phyloP scores from a whole-genome alignment of 2,888 invertebrate species.

The Tinea trinotella region DNA sequence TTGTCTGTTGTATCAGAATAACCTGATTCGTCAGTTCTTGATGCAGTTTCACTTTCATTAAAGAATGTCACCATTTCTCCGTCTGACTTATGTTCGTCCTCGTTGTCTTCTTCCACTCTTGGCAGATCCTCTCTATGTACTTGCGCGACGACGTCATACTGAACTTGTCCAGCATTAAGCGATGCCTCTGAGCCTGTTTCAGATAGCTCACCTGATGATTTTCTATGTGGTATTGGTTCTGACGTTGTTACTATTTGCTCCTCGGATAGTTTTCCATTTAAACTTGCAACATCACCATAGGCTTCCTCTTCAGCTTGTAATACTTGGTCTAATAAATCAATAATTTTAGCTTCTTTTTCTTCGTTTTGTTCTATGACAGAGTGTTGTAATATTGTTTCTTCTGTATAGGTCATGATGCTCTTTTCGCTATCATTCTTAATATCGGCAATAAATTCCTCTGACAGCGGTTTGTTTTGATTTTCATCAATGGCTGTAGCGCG shows the following conservation, averaged over 20 bases:
- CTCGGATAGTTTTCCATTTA: conserved; percentile 40
- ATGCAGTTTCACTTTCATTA: conserved; percentile 55
- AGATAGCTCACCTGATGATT: conserved; percentile 54
- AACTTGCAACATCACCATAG: conserved; percentile 46
- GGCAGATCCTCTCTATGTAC: conserved; percentile 71
- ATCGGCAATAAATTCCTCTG: conserved; percentile 5
- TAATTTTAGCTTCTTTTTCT: conserved; percentile 63
- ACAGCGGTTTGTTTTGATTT: conserved; percentile 28
- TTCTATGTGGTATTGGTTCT: conserved; percentile 38
- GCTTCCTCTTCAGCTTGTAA: conserved; percentile 62
- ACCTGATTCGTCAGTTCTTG: conserved; percentile 60
- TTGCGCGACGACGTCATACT: conserved; percentile 71
- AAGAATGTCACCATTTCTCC: conserved; percentile 48
- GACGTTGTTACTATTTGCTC: conserved; percentile 28
- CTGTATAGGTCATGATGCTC: conserved; percentile 21
- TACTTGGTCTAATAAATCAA: conserved; percentile 61
- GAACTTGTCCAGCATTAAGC: conserved; percentile 55
- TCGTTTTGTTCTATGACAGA: conserved; percentile 48
- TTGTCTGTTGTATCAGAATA: conserved; percentile 60
- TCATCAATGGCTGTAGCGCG: conserved; percentile 1
- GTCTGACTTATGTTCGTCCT: conserved; percentile 26
- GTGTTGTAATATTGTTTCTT: conserved; percentile 44
- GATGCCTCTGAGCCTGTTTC: conserved; percentile 62
- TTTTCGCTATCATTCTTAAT: neutral
- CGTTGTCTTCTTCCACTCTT: conserved; percentile 38